A percentile compares a stretch with the other conserved stretches of the same genome.
These are phyloP conservation scores for Drosophila eohydei DNA, from an alignment of 2,888 invertebrate genomes.

Conservation along the genomic window DNA sequence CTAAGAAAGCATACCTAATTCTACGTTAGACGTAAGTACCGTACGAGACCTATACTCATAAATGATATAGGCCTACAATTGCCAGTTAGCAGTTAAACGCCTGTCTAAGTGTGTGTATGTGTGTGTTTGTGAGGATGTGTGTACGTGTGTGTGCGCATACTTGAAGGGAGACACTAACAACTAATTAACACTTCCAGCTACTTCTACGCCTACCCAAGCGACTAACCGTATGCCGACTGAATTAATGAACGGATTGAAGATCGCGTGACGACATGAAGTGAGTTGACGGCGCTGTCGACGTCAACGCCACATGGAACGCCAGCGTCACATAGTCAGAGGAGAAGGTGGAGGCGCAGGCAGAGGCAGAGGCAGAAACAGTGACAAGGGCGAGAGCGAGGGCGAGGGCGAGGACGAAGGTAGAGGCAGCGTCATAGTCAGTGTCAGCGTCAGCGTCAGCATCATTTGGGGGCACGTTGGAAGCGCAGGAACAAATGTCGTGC, in stretches of 20 bases:
- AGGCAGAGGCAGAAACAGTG: not conserved
- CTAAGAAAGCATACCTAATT: conserved; percentile 15
- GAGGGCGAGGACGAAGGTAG: conserved; percentile 6
- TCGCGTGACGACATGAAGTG: conserved; percentile 79
- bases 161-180: conserved; percentile 59
- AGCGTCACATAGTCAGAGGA: conserved; percentile 24
- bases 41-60: conserved; percentile 3
- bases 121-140: conserved; percentile 4
- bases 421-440: conserved; percentile 36
- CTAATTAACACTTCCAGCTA: conserved; percentile 80
- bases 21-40: conserved; percentile 13
- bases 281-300: conserved; percentile 36
- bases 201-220: conserved; percentile 74
- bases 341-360: not conserved
- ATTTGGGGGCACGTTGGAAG: conserved; percentile 53
- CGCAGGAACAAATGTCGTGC: conserved; percentile 78
- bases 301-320: conserved; percentile 39
- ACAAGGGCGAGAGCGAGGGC: not conserved
- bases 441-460: conserved; percentile 15
- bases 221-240: conserved; percentile 75
- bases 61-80: conserved; percentile 46
- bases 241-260: conserved; percentile 78
- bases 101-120: conserved; percentile 7
- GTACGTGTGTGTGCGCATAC: not conserved
- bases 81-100: conserved; percentile 21